Base-by-base conservation (phyloP, 2,888 invertebrate species). In the Macaria liturata region DNA sequence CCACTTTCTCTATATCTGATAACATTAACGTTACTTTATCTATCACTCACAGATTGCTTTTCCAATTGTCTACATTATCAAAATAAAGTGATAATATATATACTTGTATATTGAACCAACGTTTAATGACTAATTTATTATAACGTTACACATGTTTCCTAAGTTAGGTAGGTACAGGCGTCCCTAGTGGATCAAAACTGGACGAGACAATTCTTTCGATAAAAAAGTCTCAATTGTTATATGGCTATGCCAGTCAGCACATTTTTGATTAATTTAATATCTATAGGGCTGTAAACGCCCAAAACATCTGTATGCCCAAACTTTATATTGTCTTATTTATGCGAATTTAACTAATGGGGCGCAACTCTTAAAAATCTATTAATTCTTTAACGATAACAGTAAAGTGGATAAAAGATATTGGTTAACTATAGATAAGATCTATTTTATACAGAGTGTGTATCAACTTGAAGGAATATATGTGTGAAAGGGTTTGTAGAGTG, bases 331-430 rank as follows among this genome's bases (percentile, higher is more conserved):
- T 86, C 83, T 78, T 81, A 81, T 76, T 42, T 83, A 83, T 85
- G 81, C 79, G 80, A 82, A 80, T 82, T 76, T 80, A 80, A 81
- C 75, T 68, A 76, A 74, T 81, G 81, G 84, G 87, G 86, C 86
- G 79, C 79, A 84, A 86, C 81, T 81, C 87, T 86, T 87, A 86
- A 80, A 78, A 84, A 81, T 77, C 83, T 87, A 86, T 76, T 72
- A 75, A 80, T 83, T 81, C 80, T 75, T 78, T 76, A 86, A 86
- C 85, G 83, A 83, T 79, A 87, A 86, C 86, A 84, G 76, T 84
- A 80, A 78, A 78, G 69, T 75, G 64, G 64, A 64, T 65, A 59
- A 60, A 67, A 67, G 56, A 46, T 63, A 57, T 55, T 42, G 51
- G 51, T 52, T 42, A 50, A 49, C 31, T 40, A 45, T 32, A 47